phyloP scores from a whole-genome alignment of 2,113 vertebrate genomes.

The Prionailurus viverrinus region DNA sequence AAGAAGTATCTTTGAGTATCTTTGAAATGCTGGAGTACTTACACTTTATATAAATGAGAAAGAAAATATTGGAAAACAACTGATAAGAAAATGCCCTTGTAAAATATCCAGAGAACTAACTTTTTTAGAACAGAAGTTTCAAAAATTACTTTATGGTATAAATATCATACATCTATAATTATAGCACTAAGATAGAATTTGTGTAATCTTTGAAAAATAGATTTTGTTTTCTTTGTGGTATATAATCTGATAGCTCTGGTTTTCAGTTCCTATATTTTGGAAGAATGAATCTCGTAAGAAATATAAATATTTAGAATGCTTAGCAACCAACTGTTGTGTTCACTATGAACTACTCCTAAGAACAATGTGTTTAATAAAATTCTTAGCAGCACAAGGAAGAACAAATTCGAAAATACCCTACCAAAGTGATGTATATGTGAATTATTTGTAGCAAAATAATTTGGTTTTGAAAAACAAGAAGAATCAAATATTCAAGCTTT shows the following conservation, averaged over 20 bases:
- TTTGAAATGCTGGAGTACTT: constrained; percentile 39
- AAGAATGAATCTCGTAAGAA: constrained; percentile 43
- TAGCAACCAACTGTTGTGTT: constrained; percentile 82
- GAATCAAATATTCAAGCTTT: background rate
- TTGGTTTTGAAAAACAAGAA: constrained; percentile 78
- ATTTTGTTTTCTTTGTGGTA: background rate
- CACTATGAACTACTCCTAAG: constrained; percentile 63
- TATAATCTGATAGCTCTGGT: constrained; percentile 48
- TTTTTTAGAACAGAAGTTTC: constrained; percentile 47
- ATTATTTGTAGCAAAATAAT: constrained; percentile 67
- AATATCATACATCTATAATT: constrained; percentile 33
- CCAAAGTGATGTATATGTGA: constrained; percentile 29
- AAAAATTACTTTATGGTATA: constrained; percentile 12
- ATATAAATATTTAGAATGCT: constrained; percentile 87
- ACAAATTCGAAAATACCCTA: constrained; percentile 48
- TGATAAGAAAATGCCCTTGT: constrained; percentile 43
- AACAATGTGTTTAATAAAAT: constrained; percentile 70
- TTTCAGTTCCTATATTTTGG: constrained; percentile 73
- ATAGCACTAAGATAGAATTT: constrained; percentile 16
- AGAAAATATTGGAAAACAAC: constrained; percentile 42
- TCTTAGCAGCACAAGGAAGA: constrained; percentile 51
- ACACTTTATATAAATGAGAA: background rate
- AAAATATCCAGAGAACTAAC: constrained; percentile 47
- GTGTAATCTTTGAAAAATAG: constrained; percentile 47
- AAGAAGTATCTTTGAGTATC: background rate